phyloP scores from a whole-genome alignment of 2,888 invertebrate species.

The Limenitis camilla region DNA sequence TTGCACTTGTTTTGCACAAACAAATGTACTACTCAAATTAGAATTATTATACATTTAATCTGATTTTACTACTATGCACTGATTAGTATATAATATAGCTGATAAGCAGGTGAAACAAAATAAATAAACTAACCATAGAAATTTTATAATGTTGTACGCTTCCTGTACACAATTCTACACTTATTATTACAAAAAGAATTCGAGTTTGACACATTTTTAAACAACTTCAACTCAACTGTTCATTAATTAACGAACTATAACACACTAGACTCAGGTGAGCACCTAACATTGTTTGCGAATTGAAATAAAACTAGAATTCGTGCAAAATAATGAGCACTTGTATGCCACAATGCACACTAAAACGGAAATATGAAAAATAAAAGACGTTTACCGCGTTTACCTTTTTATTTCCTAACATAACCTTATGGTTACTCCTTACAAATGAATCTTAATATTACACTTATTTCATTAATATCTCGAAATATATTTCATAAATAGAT shows the following conservation, averaged over 20 bases:
- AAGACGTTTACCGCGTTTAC: constrained; percentile 1
- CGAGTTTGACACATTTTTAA: not conserved
- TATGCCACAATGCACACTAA: constrained; percentile 6
- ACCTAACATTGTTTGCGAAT: not conserved
- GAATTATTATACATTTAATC: no score
- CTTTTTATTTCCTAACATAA: constrained; percentile 10
- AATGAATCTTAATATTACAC: no score
- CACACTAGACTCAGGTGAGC: not conserved
- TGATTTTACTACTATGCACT: no score
- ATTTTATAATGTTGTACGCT: constrained; percentile 36
- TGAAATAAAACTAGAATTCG: not conserved
- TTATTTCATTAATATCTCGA: no score
- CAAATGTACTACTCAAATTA: no score
- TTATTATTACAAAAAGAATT: not conserved
- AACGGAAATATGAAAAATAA: constrained; percentile 4
- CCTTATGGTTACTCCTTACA: not conserved
- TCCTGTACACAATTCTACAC: not conserved
- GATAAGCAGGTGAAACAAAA: not conserved
- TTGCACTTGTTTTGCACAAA: no score
- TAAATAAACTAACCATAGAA: constrained; percentile 47
- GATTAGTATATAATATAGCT: no score
- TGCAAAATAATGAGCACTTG: constrained; percentile 2
- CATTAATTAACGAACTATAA: no score
- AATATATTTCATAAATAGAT: no score
- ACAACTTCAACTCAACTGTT: not conserved